A percentile compares a stretch with the other conserved stretches of the same genome.
phyloP scores from a whole-genome alignment of 35 echinoderm and acorn worm genomes.

The Heliocidaris erythrogramma region DNA sequence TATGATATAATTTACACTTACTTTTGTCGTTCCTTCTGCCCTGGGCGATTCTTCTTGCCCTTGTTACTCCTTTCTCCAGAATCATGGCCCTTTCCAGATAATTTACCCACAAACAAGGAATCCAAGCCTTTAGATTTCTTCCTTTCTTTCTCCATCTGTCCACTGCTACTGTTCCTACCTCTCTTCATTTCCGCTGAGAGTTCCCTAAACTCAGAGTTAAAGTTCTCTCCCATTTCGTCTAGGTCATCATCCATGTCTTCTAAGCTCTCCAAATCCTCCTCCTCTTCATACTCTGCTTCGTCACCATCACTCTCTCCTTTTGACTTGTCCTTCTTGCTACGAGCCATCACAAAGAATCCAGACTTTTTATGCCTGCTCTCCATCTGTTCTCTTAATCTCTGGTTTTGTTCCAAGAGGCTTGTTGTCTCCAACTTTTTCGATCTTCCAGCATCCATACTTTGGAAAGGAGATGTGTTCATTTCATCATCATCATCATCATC shows the following conservation, averaged over 20 bases:
- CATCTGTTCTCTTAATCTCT: slow-evolving; percentile 13
- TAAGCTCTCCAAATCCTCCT: slow-evolving; percentile 14
- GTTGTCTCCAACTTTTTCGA: neutral
- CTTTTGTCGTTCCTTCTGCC: slow-evolving; percentile 26
- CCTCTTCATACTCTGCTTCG: neutral
- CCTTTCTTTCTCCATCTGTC: neutral
- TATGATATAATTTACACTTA: neutral
- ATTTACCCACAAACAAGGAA: slow-evolving; percentile 43
- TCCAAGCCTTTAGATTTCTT: slow-evolving; percentile 31
- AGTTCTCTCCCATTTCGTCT: slow-evolving; percentile 39
- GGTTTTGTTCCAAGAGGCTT: neutral
- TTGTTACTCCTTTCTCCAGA: neutral
- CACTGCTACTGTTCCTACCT: neutral
- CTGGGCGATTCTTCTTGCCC: slow-evolving; percentile 23
- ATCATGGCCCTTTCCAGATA: slow-evolving; percentile 5
- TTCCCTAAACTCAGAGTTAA: slow-evolving; percentile 4
- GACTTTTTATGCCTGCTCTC: slow-evolving; percentile 21
- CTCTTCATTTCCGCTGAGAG: neutral
- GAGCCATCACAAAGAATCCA: neutral
- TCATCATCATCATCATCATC: neutral
- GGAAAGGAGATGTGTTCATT: neutral
- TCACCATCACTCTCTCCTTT: slow-evolving; percentile 20
- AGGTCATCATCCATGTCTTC: slow-evolving; percentile 32
- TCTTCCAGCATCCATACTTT: neutral
- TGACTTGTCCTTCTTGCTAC: neutral